Evolutionary conservation across 92 coral and sea anemone genomes (phyloP).

Genomic region (Galaxea fascicularis): DNA sequence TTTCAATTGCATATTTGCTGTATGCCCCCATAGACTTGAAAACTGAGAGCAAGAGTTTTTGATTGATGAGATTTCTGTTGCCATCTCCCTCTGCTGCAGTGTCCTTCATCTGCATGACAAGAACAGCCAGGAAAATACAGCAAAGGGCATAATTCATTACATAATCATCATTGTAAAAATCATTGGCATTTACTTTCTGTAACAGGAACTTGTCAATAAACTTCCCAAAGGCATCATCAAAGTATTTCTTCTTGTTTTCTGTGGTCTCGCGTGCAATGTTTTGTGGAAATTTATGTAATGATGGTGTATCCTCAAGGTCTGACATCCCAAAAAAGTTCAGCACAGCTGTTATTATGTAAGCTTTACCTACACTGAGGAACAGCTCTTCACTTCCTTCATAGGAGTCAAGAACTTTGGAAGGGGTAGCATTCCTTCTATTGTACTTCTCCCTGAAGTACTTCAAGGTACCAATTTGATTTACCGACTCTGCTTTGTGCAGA

Average conservation of each 20-base stretch:
- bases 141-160: constrained; percentile 76
- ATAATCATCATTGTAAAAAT: constrained; percentile 39
- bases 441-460: too few species aligned
- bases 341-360: constrained; percentile 72
- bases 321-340: too few species aligned
- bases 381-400: constrained; percentile 84
- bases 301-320: constrained; percentile 65
- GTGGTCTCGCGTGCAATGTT: constrained; percentile 15
- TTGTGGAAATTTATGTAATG: constrained; percentile 60
- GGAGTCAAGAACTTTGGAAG: constrained; percentile 79
- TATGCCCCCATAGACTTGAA: constrained; percentile 75
- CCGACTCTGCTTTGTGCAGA: background rate
- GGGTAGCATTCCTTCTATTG: too few species aligned
- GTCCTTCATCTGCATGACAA: constrained; percentile 81
- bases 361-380: constrained; percentile 80
- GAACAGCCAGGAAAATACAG: constrained; percentile 72
- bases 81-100: constrained; percentile 87
- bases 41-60: constrained; percentile 71
- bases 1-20: too few species aligned
- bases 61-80: constrained; percentile 69
- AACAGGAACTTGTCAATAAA: too few species aligned
- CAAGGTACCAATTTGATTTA: too few species aligned
- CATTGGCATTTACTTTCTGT: background rate
- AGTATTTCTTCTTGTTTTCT: constrained; percentile 44
- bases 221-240: constrained; percentile 51